These are phyloP conservation scores for Etheostoma spectabile DNA, from an alignment of 2,113 vertebrate species.

Conservation along the genomic window DNA sequence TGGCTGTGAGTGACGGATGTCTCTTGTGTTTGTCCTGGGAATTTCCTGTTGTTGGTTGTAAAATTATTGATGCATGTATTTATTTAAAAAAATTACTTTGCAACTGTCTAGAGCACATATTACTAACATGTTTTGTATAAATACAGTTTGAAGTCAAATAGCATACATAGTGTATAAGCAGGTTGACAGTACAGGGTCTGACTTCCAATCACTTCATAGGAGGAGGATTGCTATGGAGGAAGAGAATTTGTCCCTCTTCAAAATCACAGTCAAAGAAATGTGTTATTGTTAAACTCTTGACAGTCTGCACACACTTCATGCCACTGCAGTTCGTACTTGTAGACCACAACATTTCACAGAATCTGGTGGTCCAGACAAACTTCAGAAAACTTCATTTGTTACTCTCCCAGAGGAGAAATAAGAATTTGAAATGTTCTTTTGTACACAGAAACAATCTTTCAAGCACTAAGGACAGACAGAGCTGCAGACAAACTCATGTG, in stretches of 20 bases:
- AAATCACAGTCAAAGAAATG: not conserved
- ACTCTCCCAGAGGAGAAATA: slow-evolving; percentile 17
- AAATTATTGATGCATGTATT: not conserved
- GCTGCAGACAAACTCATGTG: slow-evolving; percentile 2
- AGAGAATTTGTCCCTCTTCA: too few relatives aligned
- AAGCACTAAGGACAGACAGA: not conserved
- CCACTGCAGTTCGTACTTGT: not conserved
- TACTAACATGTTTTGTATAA: not conserved
- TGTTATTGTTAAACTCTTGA: slow-evolving; percentile 15
- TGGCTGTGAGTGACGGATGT: not conserved
- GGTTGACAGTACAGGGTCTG: not conserved
- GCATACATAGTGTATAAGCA: not conserved
- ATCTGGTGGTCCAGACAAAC: slow-evolving; percentile 39
- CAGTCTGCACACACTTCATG: not conserved
- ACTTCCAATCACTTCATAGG: not conserved
- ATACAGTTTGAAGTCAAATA: not conserved
- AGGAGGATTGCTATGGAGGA: too few relatives aligned
- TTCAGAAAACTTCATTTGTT: slow-evolving; percentile 35
- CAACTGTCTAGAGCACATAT: not conserved
- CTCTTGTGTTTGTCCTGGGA: not conserved
- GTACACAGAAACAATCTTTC: slow-evolving; percentile 25
- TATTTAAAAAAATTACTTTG: not conserved
- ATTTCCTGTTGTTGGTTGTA: not conserved
- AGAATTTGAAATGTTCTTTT: slow-evolving; percentile 24
- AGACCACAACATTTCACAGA: slow-evolving; percentile 16